Base-by-base conservation (phyloP, 2,113 vertebrate genomes). In the Mugil cephalus region DNA sequence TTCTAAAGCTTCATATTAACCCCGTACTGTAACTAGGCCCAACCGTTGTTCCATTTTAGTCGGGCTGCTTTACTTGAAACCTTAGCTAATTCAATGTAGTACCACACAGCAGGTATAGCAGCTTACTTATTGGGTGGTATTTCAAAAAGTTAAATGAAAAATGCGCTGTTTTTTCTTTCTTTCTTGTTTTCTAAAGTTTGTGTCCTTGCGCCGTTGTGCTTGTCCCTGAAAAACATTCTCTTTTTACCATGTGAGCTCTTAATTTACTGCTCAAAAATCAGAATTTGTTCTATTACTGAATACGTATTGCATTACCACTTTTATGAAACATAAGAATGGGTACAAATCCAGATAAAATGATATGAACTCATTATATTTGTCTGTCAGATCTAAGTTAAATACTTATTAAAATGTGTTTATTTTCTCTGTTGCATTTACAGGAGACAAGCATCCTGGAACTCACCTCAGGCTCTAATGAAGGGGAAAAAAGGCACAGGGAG, bases 401-500 rank as follows among this genome's bases (percentile, higher is more conserved):
- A 53, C n/a, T n/a, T n/a, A 71, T 74, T 42, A 2, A 54, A 39
- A 59, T 40, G 11, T 13, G 43, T 73, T 63, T 68, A 10, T 36
- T 34, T 40, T 60, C 10, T 47, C 12, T 42, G 3, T 18, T 65
- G 15, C 14, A 8, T 76, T 74, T 19, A 52, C 9, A 52, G 39
- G 15, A 59, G 36, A n/a, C 43, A 21, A 36, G 19, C 21, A 6
- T 69, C 66, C 61, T 62, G 51, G 66, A 73, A 81, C 51, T 58
- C 38, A 59, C 68, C 79, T 88, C 69, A 70, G 68, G 67, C 81
- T 82, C 66, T 83, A 84, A 85, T 81, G 63, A 74, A 62, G 68
- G 53, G 64, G 66, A 69, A 80, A 76, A 86, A 76, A 58, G 60
- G 59, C 56, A 43, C 55, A 46, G 65, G 52, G 65, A 69, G 66